These are phyloP conservation scores for Ips typographus DNA, from an alignment of 1,140 invertebrate species.

Conservation along the genomic window DNA sequence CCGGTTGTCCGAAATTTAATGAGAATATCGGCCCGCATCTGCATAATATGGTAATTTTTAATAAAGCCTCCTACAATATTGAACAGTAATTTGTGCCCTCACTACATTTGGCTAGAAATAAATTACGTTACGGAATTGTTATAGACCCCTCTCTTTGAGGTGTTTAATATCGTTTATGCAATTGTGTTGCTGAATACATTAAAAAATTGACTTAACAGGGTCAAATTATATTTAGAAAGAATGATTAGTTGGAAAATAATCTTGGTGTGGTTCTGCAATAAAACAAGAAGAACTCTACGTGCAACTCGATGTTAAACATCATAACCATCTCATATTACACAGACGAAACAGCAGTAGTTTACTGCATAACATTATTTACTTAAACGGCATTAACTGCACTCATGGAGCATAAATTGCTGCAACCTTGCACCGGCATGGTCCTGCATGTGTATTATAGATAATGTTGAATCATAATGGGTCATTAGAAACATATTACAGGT, in stretches of 20 bases:
- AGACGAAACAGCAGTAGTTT: too few species aligned
- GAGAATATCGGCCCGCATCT: constrained; percentile 14
- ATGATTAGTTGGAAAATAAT: too few species aligned
- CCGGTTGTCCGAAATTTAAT: constrained; percentile 16
- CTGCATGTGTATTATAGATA: constrained; percentile 33
- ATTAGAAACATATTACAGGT: constrained; percentile 32
- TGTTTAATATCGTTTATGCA: too few species aligned
- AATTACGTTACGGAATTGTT: constrained; percentile 5
- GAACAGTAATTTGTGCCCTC: constrained; percentile 20
- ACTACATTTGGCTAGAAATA: constrained; percentile 6
- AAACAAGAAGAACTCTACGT: too few species aligned
- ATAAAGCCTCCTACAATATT: constrained; percentile 13
- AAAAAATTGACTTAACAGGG: too few species aligned
- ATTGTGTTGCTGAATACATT: too few species aligned
- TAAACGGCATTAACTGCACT: constrained; percentile 27
- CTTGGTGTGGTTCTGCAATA: too few species aligned
- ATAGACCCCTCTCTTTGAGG: neutral
- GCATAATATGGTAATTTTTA: constrained; percentile 25
- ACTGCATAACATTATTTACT: constrained; percentile 26
- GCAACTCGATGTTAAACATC: too few species aligned
- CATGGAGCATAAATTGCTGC: constrained; percentile 29
- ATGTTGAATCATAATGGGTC: constrained; percentile 32
- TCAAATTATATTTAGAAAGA: too few species aligned
- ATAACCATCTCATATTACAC: too few species aligned
- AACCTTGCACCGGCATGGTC: constrained; percentile 23